These are phyloP conservation scores for Paramuricea clavata DNA, from an alignment of 92 coral and sea anemone species.

Conservation along the genomic window DNA sequence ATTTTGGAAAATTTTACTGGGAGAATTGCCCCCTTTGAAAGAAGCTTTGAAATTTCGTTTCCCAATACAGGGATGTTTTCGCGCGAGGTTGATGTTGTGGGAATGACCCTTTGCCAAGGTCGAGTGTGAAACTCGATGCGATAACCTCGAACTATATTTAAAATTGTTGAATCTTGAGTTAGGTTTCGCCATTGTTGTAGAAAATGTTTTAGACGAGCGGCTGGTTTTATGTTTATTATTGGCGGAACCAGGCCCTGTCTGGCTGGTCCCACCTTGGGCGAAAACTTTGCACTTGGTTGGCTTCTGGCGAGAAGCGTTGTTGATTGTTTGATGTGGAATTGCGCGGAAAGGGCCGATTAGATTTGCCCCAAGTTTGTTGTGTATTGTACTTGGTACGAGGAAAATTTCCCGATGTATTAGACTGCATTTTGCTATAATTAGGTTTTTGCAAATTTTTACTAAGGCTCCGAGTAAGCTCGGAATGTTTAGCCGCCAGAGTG, in stretches of 20 bases:
- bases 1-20: too few species aligned
- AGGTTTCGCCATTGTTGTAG: neutral
- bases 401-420: too few species aligned
- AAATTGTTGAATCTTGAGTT: neutral
- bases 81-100: too few species aligned
- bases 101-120: too few species aligned
- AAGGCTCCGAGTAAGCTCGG: conserved; percentile 1
- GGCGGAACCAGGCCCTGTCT: neutral
- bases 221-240: too few species aligned
- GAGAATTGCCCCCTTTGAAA: too few species aligned
- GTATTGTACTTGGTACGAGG: neutral
- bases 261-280: neutral
- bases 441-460: conserved; percentile 4
- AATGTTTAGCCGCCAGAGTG: conserved; percentile 27
- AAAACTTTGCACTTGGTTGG: too few species aligned
- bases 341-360: neutral
- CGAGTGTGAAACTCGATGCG: neutral
- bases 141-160: neutral
- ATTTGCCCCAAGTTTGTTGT: neutral
- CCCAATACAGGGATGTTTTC: too few species aligned
- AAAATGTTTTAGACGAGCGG: too few species aligned
- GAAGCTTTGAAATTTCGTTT: too few species aligned
- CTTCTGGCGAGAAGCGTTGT: too few species aligned
- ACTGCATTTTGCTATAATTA: too few species aligned
- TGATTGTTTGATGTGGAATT: neutral